Evolutionary conservation across 2,888 invertebrate genomes (phyloP).

Genomic region (Drosophila colorata): DNA sequence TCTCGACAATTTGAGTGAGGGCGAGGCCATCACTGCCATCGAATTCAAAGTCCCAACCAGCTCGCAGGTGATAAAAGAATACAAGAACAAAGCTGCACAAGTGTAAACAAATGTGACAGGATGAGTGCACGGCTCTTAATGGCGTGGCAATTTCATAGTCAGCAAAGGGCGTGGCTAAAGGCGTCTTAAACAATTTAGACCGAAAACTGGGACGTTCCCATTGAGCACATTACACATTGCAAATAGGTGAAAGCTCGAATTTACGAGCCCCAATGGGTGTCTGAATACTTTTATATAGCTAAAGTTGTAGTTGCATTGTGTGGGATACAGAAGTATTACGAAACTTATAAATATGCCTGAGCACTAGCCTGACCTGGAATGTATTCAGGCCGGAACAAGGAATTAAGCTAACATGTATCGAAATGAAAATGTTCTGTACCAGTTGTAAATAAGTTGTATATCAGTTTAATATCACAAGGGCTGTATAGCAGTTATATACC

Average conservation of each 20-base stretch:
- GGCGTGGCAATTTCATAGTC: conserved; percentile 47
- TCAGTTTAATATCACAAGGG: no score
- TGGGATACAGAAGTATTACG: not conserved
- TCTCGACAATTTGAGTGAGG: conserved; percentile 52
- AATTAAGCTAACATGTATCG: no score
- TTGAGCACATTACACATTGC: conserved; percentile 6
- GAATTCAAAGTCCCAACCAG: conserved; percentile 41
- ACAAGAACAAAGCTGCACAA: conserved; percentile 9
- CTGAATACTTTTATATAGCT: not conserved
- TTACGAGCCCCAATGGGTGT: conserved; percentile 3
- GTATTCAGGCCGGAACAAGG: no score
- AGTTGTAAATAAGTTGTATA: no score
- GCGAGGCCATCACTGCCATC: conserved; percentile 42
- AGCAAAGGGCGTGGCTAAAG: conserved; percentile 24
- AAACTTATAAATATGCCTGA: not conserved
- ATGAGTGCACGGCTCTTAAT: conserved; percentile 55
- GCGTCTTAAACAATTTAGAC: conserved; percentile 28
- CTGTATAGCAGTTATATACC: no score
- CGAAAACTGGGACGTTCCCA: conserved; percentile 10
- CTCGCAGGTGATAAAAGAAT: conserved; percentile 56
- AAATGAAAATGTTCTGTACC: no score
- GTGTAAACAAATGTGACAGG: conserved; percentile 53
- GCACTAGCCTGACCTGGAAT: no score
- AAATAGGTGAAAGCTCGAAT: conserved; percentile 1
- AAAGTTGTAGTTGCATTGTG: not conserved